Evolutionary conservation across 2,797 vertebrate species (phyloP).

Genomic region (Tragelaphus oryx): DNA sequence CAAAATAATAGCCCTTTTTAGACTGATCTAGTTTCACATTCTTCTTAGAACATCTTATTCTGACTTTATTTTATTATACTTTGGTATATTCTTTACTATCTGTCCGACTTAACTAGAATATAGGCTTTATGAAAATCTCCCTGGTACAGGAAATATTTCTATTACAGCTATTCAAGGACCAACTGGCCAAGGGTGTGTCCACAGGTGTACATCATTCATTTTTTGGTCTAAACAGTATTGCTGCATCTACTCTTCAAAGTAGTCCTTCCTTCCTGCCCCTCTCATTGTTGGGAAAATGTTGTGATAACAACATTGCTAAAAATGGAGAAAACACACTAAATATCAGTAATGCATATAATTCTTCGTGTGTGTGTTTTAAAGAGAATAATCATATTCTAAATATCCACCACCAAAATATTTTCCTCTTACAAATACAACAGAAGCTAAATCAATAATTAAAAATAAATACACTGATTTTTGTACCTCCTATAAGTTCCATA

Average conservation of each 20-base stretch:
- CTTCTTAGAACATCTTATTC: neutral
- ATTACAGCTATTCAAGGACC: fast-evolving
- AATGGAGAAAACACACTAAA: neutral
- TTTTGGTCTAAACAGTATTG: neutral
- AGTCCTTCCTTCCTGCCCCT: neutral
- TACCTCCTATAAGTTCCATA: neutral
- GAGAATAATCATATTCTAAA: neutral
- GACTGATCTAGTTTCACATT: neutral
- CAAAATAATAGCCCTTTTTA: neutral
- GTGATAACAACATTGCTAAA: neutral
- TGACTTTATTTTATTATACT: neutral
- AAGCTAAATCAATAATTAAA: neutral
- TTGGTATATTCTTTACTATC: neutral
- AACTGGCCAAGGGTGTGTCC: fast-evolving
- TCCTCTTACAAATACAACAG: neutral
- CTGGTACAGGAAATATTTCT: neutral
- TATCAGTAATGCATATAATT: neutral
- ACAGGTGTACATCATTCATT: fast-evolving
- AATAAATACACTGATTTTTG: neutral
- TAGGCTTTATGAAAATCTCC: neutral
- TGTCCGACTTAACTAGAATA: neutral
- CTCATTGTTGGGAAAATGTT: neutral
- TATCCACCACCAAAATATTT: neutral
- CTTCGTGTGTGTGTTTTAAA: neutral
- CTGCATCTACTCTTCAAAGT: neutral